Percentiles rank a stretch among this genome's conserved stretches.
Conservation (phyloP, 2,113 vertebrate genomes). For the Probosciger aterrimus region DNA sequence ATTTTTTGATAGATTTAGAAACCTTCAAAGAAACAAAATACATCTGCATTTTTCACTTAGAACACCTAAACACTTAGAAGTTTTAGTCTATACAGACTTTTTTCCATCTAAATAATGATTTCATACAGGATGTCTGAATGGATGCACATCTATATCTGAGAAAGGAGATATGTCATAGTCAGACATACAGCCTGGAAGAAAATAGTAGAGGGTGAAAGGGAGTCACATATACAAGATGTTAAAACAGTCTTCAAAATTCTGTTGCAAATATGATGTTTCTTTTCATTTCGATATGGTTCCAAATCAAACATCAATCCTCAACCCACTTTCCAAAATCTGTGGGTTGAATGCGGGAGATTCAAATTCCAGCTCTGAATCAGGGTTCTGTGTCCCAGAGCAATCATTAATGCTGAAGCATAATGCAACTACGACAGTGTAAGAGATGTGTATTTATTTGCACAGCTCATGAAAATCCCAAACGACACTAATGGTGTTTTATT, state of each 20-base stretch:
- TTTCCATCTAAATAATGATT: background rate
- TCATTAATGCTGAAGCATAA: background rate
- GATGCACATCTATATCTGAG: background rate
- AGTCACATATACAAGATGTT: background rate
- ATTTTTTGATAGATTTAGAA: background rate
- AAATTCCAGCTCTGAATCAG: background rate
- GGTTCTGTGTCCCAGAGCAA: background rate
- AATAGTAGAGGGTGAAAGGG: background rate
- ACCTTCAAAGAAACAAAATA: background rate
- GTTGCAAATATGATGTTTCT: background rate
- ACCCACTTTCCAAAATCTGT: background rate
- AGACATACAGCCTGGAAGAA: background rate
- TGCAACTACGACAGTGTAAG: background rate
- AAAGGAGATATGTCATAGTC: background rate
- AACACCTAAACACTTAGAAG: background rate
- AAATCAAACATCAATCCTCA: background rate
- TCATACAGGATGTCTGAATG: background rate
- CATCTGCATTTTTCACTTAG: background rate
- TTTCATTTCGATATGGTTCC: background rate
- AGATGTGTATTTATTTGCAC: conserved; percentile 48
- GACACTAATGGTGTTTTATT: conserved; percentile 49
- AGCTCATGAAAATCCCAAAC: conserved; percentile 44
- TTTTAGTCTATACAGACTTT: background rate
- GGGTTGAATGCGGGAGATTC: background rate
- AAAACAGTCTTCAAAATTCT: background rate